Conservation (phyloP, 2,113 vertebrate genomes). For the Conger conger region DNA sequence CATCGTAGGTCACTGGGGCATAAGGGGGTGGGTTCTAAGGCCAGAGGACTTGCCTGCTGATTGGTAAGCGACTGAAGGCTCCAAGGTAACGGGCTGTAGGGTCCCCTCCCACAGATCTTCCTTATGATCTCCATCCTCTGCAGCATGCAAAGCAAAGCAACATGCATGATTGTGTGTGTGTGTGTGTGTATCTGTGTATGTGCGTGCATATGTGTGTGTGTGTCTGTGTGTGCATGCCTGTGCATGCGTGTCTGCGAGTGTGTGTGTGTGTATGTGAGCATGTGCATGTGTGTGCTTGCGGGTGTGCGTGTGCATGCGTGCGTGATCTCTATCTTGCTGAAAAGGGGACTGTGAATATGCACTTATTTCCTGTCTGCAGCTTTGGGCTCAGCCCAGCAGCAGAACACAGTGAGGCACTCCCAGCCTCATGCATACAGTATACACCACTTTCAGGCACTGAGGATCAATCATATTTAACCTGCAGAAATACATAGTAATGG, state of each 20-base stretch:
- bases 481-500: slow-evolving; percentile 59
- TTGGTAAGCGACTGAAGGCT: not conserved
- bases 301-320: slow-evolving; percentile 12
- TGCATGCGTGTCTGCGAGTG: not conserved
- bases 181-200: slow-evolving; percentile 10
- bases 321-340: not conserved
- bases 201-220: not conserved
- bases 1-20: not conserved
- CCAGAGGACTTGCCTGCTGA: not conserved
- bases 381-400: not conserved
- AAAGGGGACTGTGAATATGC: not conserved
- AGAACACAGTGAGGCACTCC: slow-evolving; percentile 38
- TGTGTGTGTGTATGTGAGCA: slow-evolving; percentile 14
- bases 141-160: not conserved
- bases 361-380: not conserved
- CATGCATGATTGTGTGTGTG: slow-evolving; percentile 30
- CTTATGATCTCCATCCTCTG: not conserved
- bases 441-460: slow-evolving; percentile 47
- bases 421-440: slow-evolving; percentile 47
- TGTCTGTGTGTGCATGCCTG: slow-evolving; percentile 20
- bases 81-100: not conserved
- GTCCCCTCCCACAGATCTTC: not conserved
- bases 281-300: no score
- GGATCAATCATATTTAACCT: slow-evolving; percentile 58
- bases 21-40: not conserved